Evolutionary conservation across 2,888 invertebrate species (phyloP), one percentile per base, ranked within the genome.

Genomic region (Acleris cristana): DNA sequence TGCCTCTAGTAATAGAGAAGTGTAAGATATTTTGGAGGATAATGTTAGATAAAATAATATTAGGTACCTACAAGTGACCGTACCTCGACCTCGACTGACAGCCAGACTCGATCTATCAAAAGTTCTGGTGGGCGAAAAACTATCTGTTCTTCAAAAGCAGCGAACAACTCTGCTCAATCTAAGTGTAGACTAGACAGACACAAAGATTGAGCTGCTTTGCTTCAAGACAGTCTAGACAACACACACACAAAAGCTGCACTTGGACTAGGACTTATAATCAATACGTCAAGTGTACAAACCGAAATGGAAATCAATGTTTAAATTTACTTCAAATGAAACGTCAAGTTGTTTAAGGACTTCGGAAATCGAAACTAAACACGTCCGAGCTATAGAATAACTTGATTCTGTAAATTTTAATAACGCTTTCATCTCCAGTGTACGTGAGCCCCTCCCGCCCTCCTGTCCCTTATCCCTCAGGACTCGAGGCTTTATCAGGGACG

Each of bases 401-500:
- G 6, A 51, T 65, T 56, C 65, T 30, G 51, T 56, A 55, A 56
- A 65, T 65, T 65, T 61, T 61, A 65, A 61, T 61, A 51, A 65
- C 61, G 65, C 61, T 51, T n/a, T 45, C 55, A 51, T 45, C 56
- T 69, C 49, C 58, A 58, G 54, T 69, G 64, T 55, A 53, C 45
- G 61, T 53, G 62, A 64, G 69, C 64, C 72, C 69, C 70, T 74
- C 70, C 70, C 73, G 69, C 69, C 60, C 71, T 70, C 69, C 69
- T 72, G 70, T 72, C 76, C 75, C 72, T 73, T 73, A 76, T 81
- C 80, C 81, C 78, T 69, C 69, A 77, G 80, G 78, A 79, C 75
- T 75, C 71, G 76, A 74, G 80, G 80, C 77, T 85, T 85, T 83
- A 85, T 85, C 84, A 81, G 77, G 76, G 75, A 73, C 79, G 81